Evolutionary conservation across 2,888 invertebrate species (phyloP).

Genomic region (Ctenicera cuprea): DNA sequence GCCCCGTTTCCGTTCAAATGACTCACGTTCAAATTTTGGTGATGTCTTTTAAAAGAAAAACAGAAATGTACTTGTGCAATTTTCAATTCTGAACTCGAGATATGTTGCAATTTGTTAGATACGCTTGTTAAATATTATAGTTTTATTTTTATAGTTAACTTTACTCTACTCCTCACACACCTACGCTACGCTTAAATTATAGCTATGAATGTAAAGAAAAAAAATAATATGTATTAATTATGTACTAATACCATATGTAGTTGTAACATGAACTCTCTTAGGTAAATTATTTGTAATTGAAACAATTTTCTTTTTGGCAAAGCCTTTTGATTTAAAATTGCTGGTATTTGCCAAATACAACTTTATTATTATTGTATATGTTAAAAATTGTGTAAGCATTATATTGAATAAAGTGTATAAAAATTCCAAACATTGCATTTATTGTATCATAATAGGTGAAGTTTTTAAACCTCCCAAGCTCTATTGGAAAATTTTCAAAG

Average conservation of each 20-base stretch:
- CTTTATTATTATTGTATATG: slow-evolving; percentile 66
- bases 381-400: slow-evolving; percentile 68
- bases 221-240: slow-evolving; percentile 61
- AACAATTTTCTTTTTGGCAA: slow-evolving; percentile 58
- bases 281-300: slow-evolving; percentile 61
- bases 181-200: slow-evolving; percentile 67
- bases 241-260: slow-evolving; percentile 49
- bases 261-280: slow-evolving; percentile 59
- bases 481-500: too few species aligned
- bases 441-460: not conserved
- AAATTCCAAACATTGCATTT: not conserved
- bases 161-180: slow-evolving; percentile 60
- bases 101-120: slow-evolving; percentile 47
- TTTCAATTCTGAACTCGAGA: slow-evolving; percentile 32
- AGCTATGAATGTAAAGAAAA: slow-evolving; percentile 69
- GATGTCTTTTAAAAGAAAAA: not conserved
- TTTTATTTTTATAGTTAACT: slow-evolving; percentile 67
- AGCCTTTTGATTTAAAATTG: slow-evolving; percentile 45
- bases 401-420: slow-evolving; percentile 64
- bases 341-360: slow-evolving; percentile 53
- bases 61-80: slow-evolving; percentile 9
- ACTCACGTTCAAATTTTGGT: slow-evolving; percentile 14
- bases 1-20: not conserved
- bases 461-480: too few species aligned
- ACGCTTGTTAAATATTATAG: slow-evolving; percentile 64